Evolutionary conservation across 2,113 vertebrate genomes (phyloP).

Genomic region (Struthio camelus): DNA sequence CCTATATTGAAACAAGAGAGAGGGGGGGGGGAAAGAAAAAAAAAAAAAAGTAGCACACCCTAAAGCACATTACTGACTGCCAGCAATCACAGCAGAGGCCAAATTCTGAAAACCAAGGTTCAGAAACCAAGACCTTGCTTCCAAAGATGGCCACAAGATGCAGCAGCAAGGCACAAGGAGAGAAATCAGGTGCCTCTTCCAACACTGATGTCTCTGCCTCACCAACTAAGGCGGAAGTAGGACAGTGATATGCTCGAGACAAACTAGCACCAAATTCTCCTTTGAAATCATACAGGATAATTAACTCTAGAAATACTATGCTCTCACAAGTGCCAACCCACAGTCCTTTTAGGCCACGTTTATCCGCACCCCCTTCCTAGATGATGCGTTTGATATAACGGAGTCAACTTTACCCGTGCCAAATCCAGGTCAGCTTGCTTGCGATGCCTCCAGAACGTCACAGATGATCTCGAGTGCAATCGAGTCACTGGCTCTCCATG

Average conservation of each 20-base stretch:
- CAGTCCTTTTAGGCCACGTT: neutral
- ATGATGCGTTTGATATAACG: neutral
- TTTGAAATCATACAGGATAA: neutral
- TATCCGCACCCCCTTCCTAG: neutral
- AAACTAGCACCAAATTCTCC: neutral
- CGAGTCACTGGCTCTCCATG: constrained; percentile 93
- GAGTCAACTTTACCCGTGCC: constrained; percentile 78
- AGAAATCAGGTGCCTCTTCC: neutral
- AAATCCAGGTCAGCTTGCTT: constrained; percentile 95
- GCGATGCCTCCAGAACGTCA: constrained; percentile 95
- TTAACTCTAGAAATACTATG: neutral
- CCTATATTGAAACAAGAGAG: too few relatives aligned
- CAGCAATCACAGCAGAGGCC: neutral
- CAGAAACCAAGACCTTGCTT: neutral
- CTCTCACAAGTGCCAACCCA: neutral
- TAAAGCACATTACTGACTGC: neutral
- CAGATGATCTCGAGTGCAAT: constrained; percentile 90
- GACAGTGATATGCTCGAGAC: neutral
- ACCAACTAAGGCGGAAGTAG: neutral
- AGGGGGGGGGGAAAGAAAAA: too few relatives aligned
- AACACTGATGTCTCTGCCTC: neutral
- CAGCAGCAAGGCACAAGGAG: neutral
- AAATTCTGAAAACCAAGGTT: neutral
- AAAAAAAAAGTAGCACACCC: neutral
- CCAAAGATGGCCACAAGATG: neutral